These are phyloP conservation scores for Parnassius apollo DNA, from an alignment of 2,888 invertebrate species.

Conservation along the genomic window DNA sequence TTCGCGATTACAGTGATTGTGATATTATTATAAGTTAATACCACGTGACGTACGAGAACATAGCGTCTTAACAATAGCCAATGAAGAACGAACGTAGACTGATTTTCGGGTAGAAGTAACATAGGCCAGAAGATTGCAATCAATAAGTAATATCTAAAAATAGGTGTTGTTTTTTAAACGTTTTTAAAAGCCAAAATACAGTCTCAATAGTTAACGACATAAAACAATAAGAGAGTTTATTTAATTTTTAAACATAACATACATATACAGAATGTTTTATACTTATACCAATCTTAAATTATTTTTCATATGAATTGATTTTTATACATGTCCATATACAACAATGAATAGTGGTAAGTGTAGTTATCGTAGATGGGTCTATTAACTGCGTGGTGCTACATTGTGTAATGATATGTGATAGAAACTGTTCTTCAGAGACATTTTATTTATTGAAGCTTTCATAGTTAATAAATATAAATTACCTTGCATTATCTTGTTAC, in stretches of 20 bases:
- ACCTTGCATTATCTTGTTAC: slow-evolving; percentile 58
- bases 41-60: slow-evolving; percentile 45
- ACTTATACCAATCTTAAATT: slow-evolving; percentile 70
- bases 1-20: slow-evolving; percentile 67
- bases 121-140: slow-evolving; percentile 72
- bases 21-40: slow-evolving; percentile 74
- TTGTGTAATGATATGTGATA: slow-evolving; percentile 80
- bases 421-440: slow-evolving; percentile 78
- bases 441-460: slow-evolving; percentile 79
- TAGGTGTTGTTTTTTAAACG: slow-evolving; percentile 66
- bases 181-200: slow-evolving; percentile 72
- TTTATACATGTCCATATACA: slow-evolving; percentile 80
- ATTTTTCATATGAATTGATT: slow-evolving; percentile 80
- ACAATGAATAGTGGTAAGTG: slow-evolving; percentile 76
- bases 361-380: slow-evolving; percentile 75
- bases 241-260: slow-evolving; percentile 75
- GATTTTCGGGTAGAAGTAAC: slow-evolving; percentile 77
- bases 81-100: slow-evolving; percentile 72
- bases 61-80: slow-evolving; percentile 58
- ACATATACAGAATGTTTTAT: slow-evolving; percentile 76
- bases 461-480: slow-evolving; percentile 70
- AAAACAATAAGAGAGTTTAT: slow-evolving; percentile 77
- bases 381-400: slow-evolving; percentile 81
- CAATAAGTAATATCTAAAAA: slow-evolving; percentile 64
- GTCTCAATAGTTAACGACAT: slow-evolving; percentile 72